Base-by-base conservation (phyloP, 2,888 invertebrate species). In the Himalopsyche tibetana region DNA sequence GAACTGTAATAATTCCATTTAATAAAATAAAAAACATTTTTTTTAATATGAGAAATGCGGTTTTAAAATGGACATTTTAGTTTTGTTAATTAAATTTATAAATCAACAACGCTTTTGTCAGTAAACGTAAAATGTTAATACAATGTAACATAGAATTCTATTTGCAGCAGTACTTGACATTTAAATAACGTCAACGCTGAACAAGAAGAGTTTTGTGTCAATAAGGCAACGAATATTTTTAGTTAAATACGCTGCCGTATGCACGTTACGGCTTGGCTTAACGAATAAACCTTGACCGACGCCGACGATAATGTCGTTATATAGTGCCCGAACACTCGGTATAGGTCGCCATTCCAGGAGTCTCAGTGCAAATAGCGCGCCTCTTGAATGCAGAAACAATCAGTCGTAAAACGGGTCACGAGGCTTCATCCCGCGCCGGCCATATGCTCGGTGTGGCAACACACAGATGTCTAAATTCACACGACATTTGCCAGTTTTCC, bases 281-380 rank as follows among this genome's bases (percentile, higher is more conserved):
- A 69, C 63, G 45, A 69, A 83, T 83, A 69, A 83, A 83, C 82
- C 82, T 83, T 83, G 82, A 83, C 63, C 82, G 36, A 63, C 28
- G 63, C 63, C 19, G 63, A 63, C 63, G n/a, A 63, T 63, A 63
- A 63, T 63, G 63, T 63, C 63, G 63, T 63, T 63, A 63, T 63
- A 63, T 15, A 63, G 19, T 63, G n/a, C 19, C 63, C 19, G 28
- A 63, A 11, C 63, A 63, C 19, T 63, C 63, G 63, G 11, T n/a
- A 36, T 42, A 63, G 63, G 42, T 38, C 69, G 56, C 36, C 82
- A 63, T 83, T 83, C 6, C 63, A 38, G n/a, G 36, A 56, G 38
- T 40, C 82, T 9, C 40, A 42, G 82, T 38, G 63, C 19, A 63
- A 63, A 63, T 28, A 40, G 45, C 80, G 42, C 80, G 45, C 80